A percentile compares a stretch with the other conserved stretches of the same genome.
Evolutionary conservation across 1,140 invertebrate species (phyloP).

Genomic region (Lepidurus packardi): DNA sequence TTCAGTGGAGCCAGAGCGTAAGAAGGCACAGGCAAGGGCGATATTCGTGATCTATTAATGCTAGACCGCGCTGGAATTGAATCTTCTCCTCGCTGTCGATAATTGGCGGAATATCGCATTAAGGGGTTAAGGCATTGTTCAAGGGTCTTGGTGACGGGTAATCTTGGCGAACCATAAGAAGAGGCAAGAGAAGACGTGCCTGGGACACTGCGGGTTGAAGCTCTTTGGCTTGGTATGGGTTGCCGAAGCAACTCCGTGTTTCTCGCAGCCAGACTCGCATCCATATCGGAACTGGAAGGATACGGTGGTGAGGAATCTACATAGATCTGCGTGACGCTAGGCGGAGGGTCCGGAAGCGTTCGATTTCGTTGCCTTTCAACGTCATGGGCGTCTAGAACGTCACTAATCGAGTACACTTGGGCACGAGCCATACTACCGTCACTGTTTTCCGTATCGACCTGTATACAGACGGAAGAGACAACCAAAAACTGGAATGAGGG

Average conservation of each 20-base stretch:
- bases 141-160: not conserved
- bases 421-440: slow-evolving; percentile 11
- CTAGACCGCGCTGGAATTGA: not conserved
- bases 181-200: not conserved
- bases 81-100: not conserved
- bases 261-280: not conserved
- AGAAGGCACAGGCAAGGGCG: not conserved
- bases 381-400: slow-evolving; percentile 12
- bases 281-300: not conserved
- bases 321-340: not conserved
- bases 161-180: not conserved
- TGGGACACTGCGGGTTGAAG: not conserved
- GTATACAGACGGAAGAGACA: not conserved
- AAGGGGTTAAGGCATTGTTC: slow-evolving; percentile 4
- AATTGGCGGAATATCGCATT: not conserved
- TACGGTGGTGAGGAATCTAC: not conserved
- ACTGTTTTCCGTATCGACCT: slow-evolving; percentile 8
- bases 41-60: not conserved
- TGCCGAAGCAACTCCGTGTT: not conserved
- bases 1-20: not conserved
- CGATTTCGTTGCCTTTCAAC: not conserved
- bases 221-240: not conserved
- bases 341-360: not conserved
- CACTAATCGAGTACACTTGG: slow-evolving; percentile 15
- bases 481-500: not conserved